Base-by-base conservation (phyloP, 2,888 invertebrate species). In the Folsomia candida region DNA sequence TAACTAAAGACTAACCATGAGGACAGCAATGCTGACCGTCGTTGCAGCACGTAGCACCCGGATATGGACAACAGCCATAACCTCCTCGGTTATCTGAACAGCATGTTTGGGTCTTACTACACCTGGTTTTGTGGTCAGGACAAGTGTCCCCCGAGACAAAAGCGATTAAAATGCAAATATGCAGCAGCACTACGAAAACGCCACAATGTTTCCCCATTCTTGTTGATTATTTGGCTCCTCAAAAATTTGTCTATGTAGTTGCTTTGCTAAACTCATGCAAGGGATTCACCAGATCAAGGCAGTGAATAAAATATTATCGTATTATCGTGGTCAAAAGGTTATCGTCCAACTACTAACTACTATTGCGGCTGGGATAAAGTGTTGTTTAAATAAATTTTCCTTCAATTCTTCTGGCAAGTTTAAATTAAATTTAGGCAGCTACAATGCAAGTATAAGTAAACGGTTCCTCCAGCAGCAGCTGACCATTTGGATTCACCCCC, bases 1-100 rank as follows among this genome's bases (percentile, higher is more conserved):
- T n/a, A n/a, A 57, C 4, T 57, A 4, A 57, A 14, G 25, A 18
- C 61, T 9, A 62, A 72, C 76, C 67, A 62, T 67, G 28, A 62
- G 76, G 76, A 58, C 76, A 76, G 37, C 76, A 76, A 67, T 75
- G 75, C 25, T 61, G 26, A 29, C 73, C 75, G 58, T 75, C 76
- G 26, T 29, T 4, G 57, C 76, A 76, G 28, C 76, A 76, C 66
- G 69, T 72, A 26, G 75, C 76, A 51, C 70, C 70, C 11, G 51
- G 25, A 54, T 74, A 76, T 22, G 76, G 73, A 62, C 76, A 76
- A 28, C 76, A 76, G 25, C 71, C 76, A 27, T 71, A 76, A 18
- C 73, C 63, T 2, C 73, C 71, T 61, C 62, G 25, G n/a, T 37
- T 62, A 9, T 67, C 61, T 4, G 11, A 51, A 67, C 76, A 76